Evolutionary conservation across 1,140 invertebrate genomes (phyloP).

Genomic region (Cotesia vestalis): DNA sequence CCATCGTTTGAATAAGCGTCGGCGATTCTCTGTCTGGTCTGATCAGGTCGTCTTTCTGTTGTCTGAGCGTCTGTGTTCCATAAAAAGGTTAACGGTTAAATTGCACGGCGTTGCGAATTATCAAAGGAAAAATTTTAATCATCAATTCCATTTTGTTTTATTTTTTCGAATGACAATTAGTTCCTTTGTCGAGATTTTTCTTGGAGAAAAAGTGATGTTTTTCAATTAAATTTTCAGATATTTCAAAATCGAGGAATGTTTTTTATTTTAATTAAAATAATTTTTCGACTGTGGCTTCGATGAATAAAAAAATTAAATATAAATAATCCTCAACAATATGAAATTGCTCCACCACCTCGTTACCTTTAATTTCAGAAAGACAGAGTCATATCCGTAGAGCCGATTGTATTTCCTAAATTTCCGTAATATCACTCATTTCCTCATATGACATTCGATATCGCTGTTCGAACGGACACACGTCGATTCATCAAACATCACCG

Average conservation of each 20-base stretch:
- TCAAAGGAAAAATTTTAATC: not conserved
- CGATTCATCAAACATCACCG: not conserved
- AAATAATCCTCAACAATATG: not conserved
- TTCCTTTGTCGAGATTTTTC: no score
- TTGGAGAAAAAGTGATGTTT: no score
- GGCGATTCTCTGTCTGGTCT: conserved; percentile 16
- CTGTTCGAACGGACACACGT: not conserved
- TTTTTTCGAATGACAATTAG: not conserved
- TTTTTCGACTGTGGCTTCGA: no score
- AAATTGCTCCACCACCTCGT: conserved; percentile 4
- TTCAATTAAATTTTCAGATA: no score
- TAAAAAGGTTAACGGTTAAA: not conserved
- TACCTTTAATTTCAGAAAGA: conserved; percentile 4
- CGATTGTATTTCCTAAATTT: conserved; percentile 26
- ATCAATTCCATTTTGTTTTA: not conserved
- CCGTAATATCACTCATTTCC: conserved; percentile 2
- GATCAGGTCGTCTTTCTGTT: not conserved
- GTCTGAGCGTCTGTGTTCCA: not conserved
- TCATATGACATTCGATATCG: conserved; percentile 5
- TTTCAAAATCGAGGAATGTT: no score
- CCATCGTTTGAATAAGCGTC: conserved; percentile 20
- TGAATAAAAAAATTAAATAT: no score
- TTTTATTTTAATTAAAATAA: no score
- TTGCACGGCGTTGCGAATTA: conserved; percentile 1
- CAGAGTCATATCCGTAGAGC: conserved; percentile 3